Evolutionary conservation across 2,113 vertebrate species (phyloP), one percentile per base, ranked within the genome.

Genomic region (Pycnonotus jocosus): DNA sequence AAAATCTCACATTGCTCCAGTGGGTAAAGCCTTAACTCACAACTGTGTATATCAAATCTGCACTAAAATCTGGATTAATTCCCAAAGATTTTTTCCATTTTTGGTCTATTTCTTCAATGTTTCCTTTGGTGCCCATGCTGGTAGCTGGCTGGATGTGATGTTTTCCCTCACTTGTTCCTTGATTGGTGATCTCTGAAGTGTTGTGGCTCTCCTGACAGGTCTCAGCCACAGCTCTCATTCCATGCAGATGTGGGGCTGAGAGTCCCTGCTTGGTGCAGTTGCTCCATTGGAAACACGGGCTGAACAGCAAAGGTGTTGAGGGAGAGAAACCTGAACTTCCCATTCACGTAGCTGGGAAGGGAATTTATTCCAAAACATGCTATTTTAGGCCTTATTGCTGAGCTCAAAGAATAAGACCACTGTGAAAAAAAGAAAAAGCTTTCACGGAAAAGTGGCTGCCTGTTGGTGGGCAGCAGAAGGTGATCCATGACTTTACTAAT

Each of bases 331-430:
- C 56, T 51, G n/a, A 87, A 56, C 44, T 73, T 93, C 84, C 68
- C 51, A 37, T 42, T 83, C 68, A 62, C 0, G 0, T 90, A 80
- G 44, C 25, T 7, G 40, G 71, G 65, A 70, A 92, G 68, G 53
- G 19, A 81, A 81, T 66, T 88, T 30, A 40, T 90, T 81, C 60
- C 44, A 45, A 73, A 92, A 33, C 50, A 3, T 48, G 54, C 56
- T 91, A 62, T 88, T 94, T 96, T 83, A 81, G 53, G 28, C 25
- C 40, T 81, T 33, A 54, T 80, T 96, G 86, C 79, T 83, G n/a
- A 68, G 37, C 3, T 66, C 60, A 71, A 65, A 96, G 54, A 93
- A 58, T 66, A 77, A 77, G 62, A 44, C 38, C 71, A 77, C 58
- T 65, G 77, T 81, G 56, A 65, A 44, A 80, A 80, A 79, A 50